phyloP scores from a whole-genome alignment of 2,797 vertebrate genomes.

The Argentina silus region DNA sequence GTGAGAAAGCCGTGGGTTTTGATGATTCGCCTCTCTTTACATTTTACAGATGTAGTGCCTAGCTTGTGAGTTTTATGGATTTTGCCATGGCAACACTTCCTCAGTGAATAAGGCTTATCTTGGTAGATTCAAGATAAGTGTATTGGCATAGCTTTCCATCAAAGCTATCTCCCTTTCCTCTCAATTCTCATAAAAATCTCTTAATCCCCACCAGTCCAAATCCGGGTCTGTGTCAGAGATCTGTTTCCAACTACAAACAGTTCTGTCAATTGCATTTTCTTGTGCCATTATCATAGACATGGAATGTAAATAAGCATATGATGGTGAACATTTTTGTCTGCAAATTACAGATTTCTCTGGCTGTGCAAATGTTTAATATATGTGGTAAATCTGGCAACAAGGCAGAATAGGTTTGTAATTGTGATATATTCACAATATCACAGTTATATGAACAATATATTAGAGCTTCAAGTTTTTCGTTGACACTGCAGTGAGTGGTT shows the following conservation, averaged over 20 bases:
- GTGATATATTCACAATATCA: too few species aligned
- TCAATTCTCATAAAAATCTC: not conserved
- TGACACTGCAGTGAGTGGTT: too few species aligned
- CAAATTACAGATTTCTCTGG: too few species aligned
- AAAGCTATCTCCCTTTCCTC: not conserved
- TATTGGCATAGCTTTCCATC: not conserved
- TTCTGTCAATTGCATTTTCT: not conserved
- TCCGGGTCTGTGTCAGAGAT: not conserved
- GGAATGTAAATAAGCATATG: not conserved
- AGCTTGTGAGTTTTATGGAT: too few species aligned
- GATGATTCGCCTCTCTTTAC: not conserved
- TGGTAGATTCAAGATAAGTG: not conserved
- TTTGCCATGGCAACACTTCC: not conserved
- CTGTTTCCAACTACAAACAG: not conserved
- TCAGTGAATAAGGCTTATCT: not conserved
- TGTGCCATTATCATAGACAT: not conserved
- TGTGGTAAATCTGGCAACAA: too few species aligned
- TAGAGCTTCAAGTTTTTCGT: too few species aligned
- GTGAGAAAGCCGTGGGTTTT: not conserved
- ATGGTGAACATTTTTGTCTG: too few species aligned
- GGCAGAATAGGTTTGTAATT: too few species aligned
- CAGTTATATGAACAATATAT: too few species aligned
- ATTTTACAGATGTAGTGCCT: not conserved
- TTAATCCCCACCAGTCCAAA: not conserved
- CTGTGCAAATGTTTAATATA: too few species aligned